Evolutionary conservation across 1,140 invertebrate genomes (phyloP).

Genomic region (Episyrphus balteatus): DNA sequence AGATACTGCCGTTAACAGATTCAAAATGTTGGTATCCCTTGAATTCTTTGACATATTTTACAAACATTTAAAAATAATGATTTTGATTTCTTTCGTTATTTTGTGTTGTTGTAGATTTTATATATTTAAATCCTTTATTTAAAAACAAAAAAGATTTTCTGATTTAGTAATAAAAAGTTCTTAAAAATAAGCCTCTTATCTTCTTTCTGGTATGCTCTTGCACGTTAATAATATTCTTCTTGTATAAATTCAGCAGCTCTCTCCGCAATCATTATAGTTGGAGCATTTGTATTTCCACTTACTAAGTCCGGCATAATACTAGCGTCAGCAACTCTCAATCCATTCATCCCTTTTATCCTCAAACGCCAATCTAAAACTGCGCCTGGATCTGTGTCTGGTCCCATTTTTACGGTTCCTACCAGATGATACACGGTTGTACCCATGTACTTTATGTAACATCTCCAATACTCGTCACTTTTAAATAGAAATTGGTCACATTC

Average conservation of each 20-base stretch:
- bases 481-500: constrained; percentile 37
- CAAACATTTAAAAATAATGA: no score
- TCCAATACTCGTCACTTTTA: constrained; percentile 41
- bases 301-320: constrained; percentile 19
- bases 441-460: constrained; percentile 44
- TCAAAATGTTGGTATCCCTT: no score
- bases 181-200: no score
- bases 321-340: constrained; percentile 19
- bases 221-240: constrained; percentile 39
- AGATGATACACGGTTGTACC: constrained; percentile 43
- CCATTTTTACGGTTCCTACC: constrained; percentile 47
- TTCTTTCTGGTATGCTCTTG: no score
- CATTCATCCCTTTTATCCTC: constrained; percentile 30
- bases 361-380: constrained; percentile 40
- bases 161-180: no score
- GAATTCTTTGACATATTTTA: no score
- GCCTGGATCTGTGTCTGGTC: constrained; percentile 31
- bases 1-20: no score
- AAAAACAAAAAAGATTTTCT: no score
- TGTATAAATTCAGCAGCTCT: constrained; percentile 50
- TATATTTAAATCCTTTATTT: no score
- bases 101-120: no score
- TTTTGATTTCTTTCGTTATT: no score
- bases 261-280: constrained; percentile 50
- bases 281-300: constrained; percentile 18